Conservation (phyloP, 30 jellyfish, hydroid and myxozoan species). For the Mastigias papua region DNA sequence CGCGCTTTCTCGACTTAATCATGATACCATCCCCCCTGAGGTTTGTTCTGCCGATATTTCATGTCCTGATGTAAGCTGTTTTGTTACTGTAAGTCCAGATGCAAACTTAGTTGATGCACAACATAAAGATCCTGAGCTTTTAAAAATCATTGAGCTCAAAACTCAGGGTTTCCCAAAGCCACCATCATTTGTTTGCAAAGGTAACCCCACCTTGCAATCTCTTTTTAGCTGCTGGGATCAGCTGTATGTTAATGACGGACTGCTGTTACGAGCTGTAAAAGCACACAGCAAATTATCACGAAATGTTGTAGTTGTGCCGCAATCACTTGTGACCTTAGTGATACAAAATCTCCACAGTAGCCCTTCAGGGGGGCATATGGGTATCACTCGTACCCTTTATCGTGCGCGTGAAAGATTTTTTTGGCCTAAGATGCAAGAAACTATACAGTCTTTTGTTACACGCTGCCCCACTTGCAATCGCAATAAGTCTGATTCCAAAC, state of each 20-base stretch:
- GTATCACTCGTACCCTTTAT: slow-evolving; percentile 30
- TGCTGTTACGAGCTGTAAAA: neutral
- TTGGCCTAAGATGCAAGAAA: slow-evolving; percentile 55
- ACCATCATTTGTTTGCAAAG: slow-evolving; percentile 10
- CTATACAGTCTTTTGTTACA: slow-evolving; percentile 22
- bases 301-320: slow-evolving; percentile 14
- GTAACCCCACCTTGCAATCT: slow-evolving; percentile 9
- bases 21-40: neutral
- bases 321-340: slow-evolving; percentile 20
- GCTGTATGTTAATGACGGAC: slow-evolving; percentile 11
- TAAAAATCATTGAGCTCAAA: slow-evolving; percentile 2
- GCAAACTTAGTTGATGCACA: slow-evolving; percentile 6
- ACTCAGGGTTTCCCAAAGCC: slow-evolving; percentile 1
- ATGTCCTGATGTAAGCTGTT: slow-evolving; percentile 1
- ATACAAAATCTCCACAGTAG: slow-evolving; percentile 53
- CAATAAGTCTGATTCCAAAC: slow-evolving; percentile 21
- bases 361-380: slow-evolving; percentile 60
- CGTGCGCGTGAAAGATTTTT: slow-evolving; percentile 50
- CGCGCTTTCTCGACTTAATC: slow-evolving; percentile 4
- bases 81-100: neutral
- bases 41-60: slow-evolving; percentile 1
- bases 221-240: slow-evolving; percentile 15
- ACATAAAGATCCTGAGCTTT: neutral
- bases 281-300: neutral
- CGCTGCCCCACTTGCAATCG: slow-evolving; percentile 47